Evolutionary conservation across 1,140 invertebrate genomes (phyloP), one percentile per base, ranked within the genome.

Genomic region (Nymphalis io): DNA sequence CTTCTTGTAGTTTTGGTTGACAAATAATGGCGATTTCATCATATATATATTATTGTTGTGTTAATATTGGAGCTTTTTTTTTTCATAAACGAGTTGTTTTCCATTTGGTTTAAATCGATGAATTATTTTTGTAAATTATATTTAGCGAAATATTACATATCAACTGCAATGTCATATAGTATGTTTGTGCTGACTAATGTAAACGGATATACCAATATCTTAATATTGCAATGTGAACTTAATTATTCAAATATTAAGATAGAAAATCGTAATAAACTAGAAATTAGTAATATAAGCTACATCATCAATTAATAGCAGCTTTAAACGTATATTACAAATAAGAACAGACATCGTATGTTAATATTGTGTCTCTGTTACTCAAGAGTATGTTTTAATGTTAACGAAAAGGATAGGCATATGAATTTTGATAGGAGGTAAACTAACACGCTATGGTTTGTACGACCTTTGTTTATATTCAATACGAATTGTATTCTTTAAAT

Each of bases 231-330:
- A 20, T 51, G 12, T 4, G 16, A 20, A 20, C 46, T 51, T 13
- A 51, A 51, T 20, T 51, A 20, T 11, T 18, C 5, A 20, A 5
- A 11, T 2, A 21, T 11, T 20, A 51, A 51, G 20, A 11, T 51
- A 18, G 6, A 51, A 8, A 51, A 51, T 51, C 15, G 46, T 20
- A 20, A 20, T 51, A 20, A 51, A 15, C 10, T 6, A 11, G 20
- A 11, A 51, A 51, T 51, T 10, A 51, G 46, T 51, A 51, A 51
- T 51, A 18, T 16, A 18, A 59, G 40, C 39, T 66, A 55, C 55
- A 59, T 46, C 64, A 66, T 59, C 64, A 27, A 59, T 58, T 58
- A 38, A 58, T 44, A n/a, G 40, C 57, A 59, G 48, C 42, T 48
- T 38, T 61, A 48, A 61, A 48, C 27, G 0, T 12, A 46, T 16